phyloP scores from a whole-genome alignment of 1,140 invertebrate species.

The Drosophila baimaii region DNA sequence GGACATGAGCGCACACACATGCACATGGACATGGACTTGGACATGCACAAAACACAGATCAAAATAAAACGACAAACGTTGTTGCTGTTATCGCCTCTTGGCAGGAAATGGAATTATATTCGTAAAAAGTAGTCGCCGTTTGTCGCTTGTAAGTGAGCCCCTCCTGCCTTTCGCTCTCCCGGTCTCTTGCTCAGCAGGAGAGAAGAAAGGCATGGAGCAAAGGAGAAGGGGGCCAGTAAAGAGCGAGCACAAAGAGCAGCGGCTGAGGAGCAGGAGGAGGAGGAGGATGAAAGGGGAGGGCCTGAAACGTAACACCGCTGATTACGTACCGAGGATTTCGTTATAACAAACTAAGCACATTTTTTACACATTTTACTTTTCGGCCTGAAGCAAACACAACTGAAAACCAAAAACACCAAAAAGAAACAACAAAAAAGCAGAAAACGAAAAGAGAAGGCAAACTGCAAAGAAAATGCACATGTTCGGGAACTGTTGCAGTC shows the following conservation, averaged over 20 bases:
- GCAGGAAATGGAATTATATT: constrained; percentile 82
- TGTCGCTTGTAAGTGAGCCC: constrained; percentile 54
- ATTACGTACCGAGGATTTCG: constrained; percentile 59
- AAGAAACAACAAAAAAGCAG: not conserved
- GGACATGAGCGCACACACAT: constrained; percentile 50
- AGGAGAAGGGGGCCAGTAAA: constrained; percentile 1
- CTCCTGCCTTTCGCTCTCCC: constrained; percentile 19
- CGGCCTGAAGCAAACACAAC: constrained; percentile 11
- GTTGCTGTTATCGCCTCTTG: constrained; percentile 79
- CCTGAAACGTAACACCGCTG: constrained; percentile 55
- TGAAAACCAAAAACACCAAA: constrained; percentile 13
- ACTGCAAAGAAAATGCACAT: constrained; percentile 12
- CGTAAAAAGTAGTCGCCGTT: constrained; percentile 66
- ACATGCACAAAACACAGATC: constrained; percentile 40
- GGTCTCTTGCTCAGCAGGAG: constrained; percentile 36
- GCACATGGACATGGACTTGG: constrained; percentile 18
- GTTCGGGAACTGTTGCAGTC: not conserved
- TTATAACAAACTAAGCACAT: constrained; percentile 58
- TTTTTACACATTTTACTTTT: constrained; percentile 48
- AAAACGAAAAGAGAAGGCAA: constrained; percentile 1
- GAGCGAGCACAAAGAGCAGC: constrained; percentile 8
- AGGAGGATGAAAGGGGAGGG: constrained; percentile 6
- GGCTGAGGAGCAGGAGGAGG: not conserved
- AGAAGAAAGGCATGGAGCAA: constrained; percentile 14
- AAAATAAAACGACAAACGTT: constrained; percentile 49